Evolutionary conservation across 2,113 vertebrate species (phyloP).

Genomic region (Ochotona princeps): DNA sequence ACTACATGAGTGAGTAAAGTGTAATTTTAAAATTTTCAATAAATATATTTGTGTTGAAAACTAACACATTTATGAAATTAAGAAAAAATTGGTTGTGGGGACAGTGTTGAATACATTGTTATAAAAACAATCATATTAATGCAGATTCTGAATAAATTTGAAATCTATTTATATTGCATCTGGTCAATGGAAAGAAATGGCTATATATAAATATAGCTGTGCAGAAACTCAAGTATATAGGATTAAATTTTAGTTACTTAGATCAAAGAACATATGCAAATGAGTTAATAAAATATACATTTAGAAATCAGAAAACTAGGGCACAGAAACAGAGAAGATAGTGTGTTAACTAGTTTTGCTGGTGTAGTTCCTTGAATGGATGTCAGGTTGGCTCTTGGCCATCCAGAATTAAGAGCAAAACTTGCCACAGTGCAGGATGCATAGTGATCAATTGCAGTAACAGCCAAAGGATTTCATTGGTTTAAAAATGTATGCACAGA

Average conservation of each 20-base stretch:
- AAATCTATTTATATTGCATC: not conserved
- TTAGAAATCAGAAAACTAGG: not conserved
- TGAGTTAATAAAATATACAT: not conserved
- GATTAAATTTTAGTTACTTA: not conserved
- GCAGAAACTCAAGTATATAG: not conserved
- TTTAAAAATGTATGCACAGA: not conserved
- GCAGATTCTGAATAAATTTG: not conserved
- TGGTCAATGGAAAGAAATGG: not conserved
- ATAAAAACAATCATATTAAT: not conserved
- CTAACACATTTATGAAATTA: constrained; percentile 45
- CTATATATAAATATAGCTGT: not conserved
- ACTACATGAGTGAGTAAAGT: not conserved
- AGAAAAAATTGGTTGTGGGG: constrained; percentile 1
- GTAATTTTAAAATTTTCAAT: not conserved
- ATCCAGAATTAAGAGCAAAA: not conserved
- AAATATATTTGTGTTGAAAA: constrained; percentile 14
- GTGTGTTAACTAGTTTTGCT: not conserved
- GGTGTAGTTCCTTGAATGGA: not conserved
- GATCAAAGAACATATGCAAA: not conserved
- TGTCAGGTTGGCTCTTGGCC: not conserved
- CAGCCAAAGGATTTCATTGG: not conserved
- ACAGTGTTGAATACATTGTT: not conserved
- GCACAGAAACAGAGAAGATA: not conserved
- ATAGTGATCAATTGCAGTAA: not conserved
- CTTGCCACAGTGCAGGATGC: not conserved